Evolutionary conservation across 30 jellyfish, hydroid and myxozoan species (phyloP).

Genomic region (Turritopsis dohrnii): DNA sequence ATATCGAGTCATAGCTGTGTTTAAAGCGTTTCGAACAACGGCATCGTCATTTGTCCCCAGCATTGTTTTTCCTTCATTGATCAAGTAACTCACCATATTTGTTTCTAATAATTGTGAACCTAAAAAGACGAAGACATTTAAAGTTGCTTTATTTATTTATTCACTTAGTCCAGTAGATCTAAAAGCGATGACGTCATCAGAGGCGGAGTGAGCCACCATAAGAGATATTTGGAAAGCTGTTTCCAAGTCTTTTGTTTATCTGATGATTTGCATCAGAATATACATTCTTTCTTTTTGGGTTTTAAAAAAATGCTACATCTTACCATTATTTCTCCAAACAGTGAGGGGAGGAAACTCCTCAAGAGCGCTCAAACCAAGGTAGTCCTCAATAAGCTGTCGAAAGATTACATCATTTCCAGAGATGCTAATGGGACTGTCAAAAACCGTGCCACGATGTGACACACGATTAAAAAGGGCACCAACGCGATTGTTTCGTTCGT

Average conservation of each 20-base stretch:
- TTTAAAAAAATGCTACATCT: background rate
- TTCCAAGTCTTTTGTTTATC: too few relatives aligned
- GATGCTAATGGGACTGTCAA: background rate
- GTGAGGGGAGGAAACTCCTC: background rate
- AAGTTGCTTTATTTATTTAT: background rate
- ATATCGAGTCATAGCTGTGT: background rate
- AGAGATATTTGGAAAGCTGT: too few relatives aligned
- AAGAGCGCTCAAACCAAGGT: background rate
- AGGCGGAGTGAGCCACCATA: too few relatives aligned
- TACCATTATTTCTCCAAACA: background rate
- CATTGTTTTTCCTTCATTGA: background rate
- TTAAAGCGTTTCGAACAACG: background rate
- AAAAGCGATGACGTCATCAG: too few relatives aligned
- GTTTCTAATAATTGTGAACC: background rate
- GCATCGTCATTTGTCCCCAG: constrained; percentile 5
- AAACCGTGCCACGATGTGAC: background rate
- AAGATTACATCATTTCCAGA: background rate
- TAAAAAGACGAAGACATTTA: background rate
- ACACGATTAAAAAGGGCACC: constrained; percentile 1
- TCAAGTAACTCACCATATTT: background rate
- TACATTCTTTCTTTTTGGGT: too few relatives aligned
- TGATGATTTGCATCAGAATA: too few relatives aligned
- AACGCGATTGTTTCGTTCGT: constrained; percentile 14
- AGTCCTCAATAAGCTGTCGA: background rate
- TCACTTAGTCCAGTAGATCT: too few relatives aligned